Evolutionary conservation across 2,113 vertebrate genomes (phyloP).

Genomic region (Etheostoma spectabile): DNA sequence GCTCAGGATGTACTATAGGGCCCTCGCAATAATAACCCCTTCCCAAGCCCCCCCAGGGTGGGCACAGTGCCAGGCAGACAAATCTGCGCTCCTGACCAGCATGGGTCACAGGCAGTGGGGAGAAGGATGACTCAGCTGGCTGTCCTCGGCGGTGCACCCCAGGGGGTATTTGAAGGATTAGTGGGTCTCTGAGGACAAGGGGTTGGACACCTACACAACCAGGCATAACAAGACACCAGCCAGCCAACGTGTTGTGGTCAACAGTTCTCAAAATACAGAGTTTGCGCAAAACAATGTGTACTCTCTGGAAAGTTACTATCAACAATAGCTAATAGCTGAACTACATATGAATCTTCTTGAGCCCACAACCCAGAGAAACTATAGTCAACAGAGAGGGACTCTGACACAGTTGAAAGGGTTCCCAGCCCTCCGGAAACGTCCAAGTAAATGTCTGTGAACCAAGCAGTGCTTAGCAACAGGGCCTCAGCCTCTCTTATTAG

Average conservation of each 20-base stretch:
- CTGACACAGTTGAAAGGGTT: constrained; percentile 42
- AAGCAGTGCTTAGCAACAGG: constrained; percentile 52
- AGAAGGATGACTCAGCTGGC: constrained; percentile 73
- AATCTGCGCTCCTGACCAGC: constrained; percentile 64
- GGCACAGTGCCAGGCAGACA: constrained; percentile 69
- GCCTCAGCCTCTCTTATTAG: constrained; percentile 27
- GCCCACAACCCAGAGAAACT: constrained; percentile 14
- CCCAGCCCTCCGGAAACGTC: constrained; percentile 43
- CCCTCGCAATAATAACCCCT: constrained; percentile 7
- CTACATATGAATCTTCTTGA: constrained; percentile 6
- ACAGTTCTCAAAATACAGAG: neutral
- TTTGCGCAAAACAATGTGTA: neutral
- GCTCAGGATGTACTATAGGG: constrained; percentile 2
- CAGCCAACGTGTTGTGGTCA: neutral
- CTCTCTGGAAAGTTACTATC: neutral
- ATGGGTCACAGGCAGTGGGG: constrained; percentile 15
- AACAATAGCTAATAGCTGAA: neutral
- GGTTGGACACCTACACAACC: constrained; percentile 21
- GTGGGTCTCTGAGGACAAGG: constrained; percentile 23
- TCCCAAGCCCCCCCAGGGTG: constrained; percentile 23
- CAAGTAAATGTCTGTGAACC: constrained; percentile 48
- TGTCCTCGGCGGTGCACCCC: constrained; percentile 45
- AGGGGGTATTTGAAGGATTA: constrained; percentile 66
- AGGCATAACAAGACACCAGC: constrained; percentile 20
- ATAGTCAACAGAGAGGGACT: constrained; percentile 31